Percentiles rank a stretch among this genome's conserved stretches.
These are phyloP conservation scores for Epizoanthus fatuus DNA, from an alignment of 92 coral and sea anemone genomes.

Conservation along the genomic window DNA sequence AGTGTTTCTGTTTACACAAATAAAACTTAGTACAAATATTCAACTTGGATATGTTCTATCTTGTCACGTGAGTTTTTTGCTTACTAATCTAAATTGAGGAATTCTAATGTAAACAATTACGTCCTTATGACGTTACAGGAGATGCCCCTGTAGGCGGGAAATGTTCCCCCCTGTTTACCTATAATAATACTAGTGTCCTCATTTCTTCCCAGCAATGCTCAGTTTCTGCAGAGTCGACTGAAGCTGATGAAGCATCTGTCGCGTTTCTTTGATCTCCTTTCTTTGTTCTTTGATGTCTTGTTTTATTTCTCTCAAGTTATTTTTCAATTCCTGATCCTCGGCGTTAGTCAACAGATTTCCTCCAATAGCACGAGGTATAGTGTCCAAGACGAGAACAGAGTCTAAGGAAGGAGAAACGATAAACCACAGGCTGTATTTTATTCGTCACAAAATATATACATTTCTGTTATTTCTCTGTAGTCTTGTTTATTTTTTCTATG, in stretches of 20 bases:
- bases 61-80: too few relatives aligned
- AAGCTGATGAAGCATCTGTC: not conserved
- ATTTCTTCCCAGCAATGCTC: not conserved
- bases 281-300: not conserved
- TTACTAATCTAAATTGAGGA: too few relatives aligned
- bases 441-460: not conserved
- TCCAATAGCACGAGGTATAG: not conserved
- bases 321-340: not conserved
- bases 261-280: not conserved
- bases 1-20: too few relatives aligned
- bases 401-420: not conserved
- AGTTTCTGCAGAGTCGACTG: constrained; percentile 10
- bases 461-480: not conserved
- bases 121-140: too few relatives aligned
- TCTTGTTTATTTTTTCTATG: not conserved
- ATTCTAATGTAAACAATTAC: too few relatives aligned
- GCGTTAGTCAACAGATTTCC: not conserved
- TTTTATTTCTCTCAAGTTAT: not conserved
- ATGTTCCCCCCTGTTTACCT: too few relatives aligned
- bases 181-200: not conserved
- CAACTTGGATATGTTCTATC: too few relatives aligned
- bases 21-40: too few relatives aligned
- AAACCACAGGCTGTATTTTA: not conserved
- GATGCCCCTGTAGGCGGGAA: too few relatives aligned
- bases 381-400: not conserved